A percentile compares a stretch with the other conserved stretches of the same genome.
Conservation (phyloP, 2,888 invertebrate genomes). For the Yponomeuta sedellus region DNA sequence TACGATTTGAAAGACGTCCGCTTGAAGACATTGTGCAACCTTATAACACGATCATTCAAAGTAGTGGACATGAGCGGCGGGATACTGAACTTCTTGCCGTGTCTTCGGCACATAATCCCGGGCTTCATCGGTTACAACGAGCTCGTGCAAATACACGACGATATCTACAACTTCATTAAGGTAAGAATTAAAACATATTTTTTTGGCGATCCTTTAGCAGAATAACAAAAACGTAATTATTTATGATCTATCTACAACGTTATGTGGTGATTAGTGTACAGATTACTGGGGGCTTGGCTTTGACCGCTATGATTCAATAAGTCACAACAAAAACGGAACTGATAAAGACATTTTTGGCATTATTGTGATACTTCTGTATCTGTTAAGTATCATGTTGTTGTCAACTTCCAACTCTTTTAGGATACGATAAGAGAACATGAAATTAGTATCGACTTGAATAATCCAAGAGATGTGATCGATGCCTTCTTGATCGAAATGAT, state of each 20-base stretch:
- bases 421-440: conserved; percentile 72
- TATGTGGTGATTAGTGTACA: neutral
- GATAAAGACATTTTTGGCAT: neutral
- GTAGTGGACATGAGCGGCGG: conserved; percentile 83
- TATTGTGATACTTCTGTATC: neutral
- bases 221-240: neutral
- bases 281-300: neutral
- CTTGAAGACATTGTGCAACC: conserved; percentile 68
- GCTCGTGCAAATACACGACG: conserved; percentile 59
- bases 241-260: neutral
- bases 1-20: conserved; percentile 77
- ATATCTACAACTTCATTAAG: conserved; percentile 74
- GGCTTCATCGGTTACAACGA: conserved; percentile 78
- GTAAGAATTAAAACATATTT: conserved; percentile 40
- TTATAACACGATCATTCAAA: conserved; percentile 79
- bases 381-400: neutral
- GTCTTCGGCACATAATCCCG: conserved; percentile 79
- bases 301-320: neutral
- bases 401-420: conserved; percentile 32
- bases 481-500: conserved; percentile 79
- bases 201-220: neutral
- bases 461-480: conserved; percentile 80
- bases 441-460: conserved; percentile 50
- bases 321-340: neutral
- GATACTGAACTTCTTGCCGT: conserved; percentile 81